Percentiles rank a stretch among this genome's conserved stretches.
Conservation (phyloP, 2,113 vertebrate species). For the Hippocampus mohnikei region DNA sequence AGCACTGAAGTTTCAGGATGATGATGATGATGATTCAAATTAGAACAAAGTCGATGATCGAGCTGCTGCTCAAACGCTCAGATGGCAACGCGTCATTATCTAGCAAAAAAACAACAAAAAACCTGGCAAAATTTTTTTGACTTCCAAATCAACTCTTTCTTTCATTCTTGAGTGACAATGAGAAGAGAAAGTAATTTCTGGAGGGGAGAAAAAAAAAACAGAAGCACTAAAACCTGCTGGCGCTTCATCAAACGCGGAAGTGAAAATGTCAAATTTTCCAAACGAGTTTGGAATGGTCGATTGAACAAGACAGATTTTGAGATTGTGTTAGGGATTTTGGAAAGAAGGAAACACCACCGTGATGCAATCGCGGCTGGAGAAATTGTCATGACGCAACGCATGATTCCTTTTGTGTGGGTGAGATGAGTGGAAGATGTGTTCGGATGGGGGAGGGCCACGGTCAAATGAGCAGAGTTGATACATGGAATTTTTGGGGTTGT, state of each 20-base stretch:
- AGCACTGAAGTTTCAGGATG: not conserved
- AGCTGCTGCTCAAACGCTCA: not conserved
- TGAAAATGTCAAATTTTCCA: not conserved
- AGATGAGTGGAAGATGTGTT: not conserved
- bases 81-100: not conserved
- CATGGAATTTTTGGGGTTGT: conserved; percentile 8
- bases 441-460: not conserved
- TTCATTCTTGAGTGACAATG: not conserved
- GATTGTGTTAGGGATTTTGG: not conserved
- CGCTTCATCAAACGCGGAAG: not conserved
- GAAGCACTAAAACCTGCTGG: conserved; percentile 4
- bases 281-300: not conserved
- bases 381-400: conserved; percentile 9
- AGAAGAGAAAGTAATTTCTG: not conserved
- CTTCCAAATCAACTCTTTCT: not conserved
- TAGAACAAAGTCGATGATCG: too few species aligned
- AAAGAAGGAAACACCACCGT: conserved; percentile 30
- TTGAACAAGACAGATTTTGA: conserved; percentile 2
- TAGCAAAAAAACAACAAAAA: not conserved
- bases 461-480: conserved; percentile 14
- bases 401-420: not conserved
- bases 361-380: conserved; percentile 24
- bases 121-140: not conserved
- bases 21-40: too few species aligned
- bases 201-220: not conserved